Conservation (phyloP, 2,888 invertebrate genomes). For the Serripes groenlandicus region DNA sequence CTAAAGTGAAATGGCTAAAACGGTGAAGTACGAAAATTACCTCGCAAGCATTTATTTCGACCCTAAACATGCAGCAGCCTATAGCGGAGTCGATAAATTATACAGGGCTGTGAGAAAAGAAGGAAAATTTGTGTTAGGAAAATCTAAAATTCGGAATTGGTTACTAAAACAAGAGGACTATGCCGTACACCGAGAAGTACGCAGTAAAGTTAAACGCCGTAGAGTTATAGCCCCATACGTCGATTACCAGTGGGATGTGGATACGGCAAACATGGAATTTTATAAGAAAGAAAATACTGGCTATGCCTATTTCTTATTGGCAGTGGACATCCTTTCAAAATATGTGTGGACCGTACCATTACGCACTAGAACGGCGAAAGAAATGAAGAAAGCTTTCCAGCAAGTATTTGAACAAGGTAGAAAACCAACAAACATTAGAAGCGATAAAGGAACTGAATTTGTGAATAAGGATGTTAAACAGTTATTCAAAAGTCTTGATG, state of each 20-base stretch:
- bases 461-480: conserved; percentile 38
- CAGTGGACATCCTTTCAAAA: conserved; percentile 47
- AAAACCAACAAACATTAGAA: conserved; percentile 33
- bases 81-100: conserved; percentile 59
- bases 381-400: conserved; percentile 48
- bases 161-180: conserved; percentile 61
- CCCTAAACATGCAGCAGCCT: conserved; percentile 49
- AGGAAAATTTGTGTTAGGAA: conserved; percentile 52
- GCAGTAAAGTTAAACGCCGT: conserved; percentile 45
- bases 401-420: conserved; percentile 40
- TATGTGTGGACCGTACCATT: conserved; percentile 51
- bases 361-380: conserved; percentile 38
- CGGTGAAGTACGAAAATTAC: conserved; percentile 46
- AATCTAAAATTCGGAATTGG: conserved; percentile 50
- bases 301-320: conserved; percentile 48
- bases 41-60: conserved; percentile 59
- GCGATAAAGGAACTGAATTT: conserved; percentile 51
- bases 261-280: conserved; percentile 51
- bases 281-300: conserved; percentile 54
- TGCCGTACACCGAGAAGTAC: conserved; percentile 50
- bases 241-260: conserved; percentile 64
- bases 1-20: conserved; percentile 51
- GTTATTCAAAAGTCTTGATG: conserved; percentile 32
- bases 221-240: conserved; percentile 50
- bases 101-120: conserved; percentile 56